phyloP scores from a whole-genome alignment of 1,140 invertebrate genomes.

The Delia radicum region DNA sequence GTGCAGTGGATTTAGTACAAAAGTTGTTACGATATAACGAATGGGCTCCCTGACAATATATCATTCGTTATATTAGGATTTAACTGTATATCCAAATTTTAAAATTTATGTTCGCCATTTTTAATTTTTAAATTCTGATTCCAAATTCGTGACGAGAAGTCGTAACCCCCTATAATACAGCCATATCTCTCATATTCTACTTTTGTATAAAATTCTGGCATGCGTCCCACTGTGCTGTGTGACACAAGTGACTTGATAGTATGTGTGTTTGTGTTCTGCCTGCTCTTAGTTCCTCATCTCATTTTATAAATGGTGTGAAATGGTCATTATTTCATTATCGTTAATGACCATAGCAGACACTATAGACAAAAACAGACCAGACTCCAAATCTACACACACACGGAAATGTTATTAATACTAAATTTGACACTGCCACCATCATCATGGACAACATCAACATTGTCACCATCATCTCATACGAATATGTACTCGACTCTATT shows the following conservation, averaged over 20 bases:
- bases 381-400: background rate
- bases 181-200: no score
- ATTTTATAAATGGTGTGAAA: slow-evolving; percentile 3
- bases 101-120: no score
- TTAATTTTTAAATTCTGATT: no score
- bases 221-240: background rate
- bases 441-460: background rate
- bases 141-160: no score
- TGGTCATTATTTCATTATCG: slow-evolving; percentile 21
- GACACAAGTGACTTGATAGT: no score
- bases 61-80: no score
- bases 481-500: background rate
- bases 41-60: no score
- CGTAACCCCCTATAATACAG: no score
- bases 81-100: no score
- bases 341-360: background rate
- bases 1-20: no score
- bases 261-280: background rate
- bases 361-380: background rate
- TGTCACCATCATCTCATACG: background rate
- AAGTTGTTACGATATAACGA: no score
- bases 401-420: slow-evolving; percentile 16
- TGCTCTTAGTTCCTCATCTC: background rate
- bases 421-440: background rate
- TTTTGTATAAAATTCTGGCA: no score